phyloP scores from a whole-genome alignment of 2,113 vertebrate species.

The Callipepla californica region DNA sequence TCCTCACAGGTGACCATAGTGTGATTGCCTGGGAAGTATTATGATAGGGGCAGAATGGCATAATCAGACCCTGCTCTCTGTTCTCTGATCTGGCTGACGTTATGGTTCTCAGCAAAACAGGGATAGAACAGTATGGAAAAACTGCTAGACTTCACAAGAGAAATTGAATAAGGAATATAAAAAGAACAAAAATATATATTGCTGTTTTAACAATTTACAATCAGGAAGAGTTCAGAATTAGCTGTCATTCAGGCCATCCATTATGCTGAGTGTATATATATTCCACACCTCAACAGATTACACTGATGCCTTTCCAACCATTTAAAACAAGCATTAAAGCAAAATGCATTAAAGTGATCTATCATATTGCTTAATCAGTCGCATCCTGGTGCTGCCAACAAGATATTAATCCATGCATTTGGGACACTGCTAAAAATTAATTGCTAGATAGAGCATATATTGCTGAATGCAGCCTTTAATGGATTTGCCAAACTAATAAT shows the following conservation, averaged over 20 bases:
- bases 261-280: not conserved
- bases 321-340: not conserved
- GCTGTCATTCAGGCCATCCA: not conserved
- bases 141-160: not conserved
- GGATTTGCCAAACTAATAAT: constrained; percentile 50
- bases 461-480: not conserved
- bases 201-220: not conserved
- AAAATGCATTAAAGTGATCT: not conserved
- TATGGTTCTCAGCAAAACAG: not conserved
- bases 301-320: not conserved
- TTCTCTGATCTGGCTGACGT: not conserved
- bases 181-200: not conserved
- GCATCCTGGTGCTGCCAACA: not conserved
- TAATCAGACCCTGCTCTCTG: not conserved
- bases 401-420: not conserved
- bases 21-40: not conserved
- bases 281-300: not conserved
- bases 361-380: not conserved
- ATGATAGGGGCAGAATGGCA: not conserved
- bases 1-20: not conserved
- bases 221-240: not conserved
- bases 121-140: not conserved
- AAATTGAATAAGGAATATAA: not conserved
- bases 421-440: not conserved
- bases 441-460: not conserved